Percentiles rank a stretch among this genome's conserved stretches.
Evolutionary conservation across 2,888 invertebrate species (phyloP).

Genomic region (Sycophila texana): DNA sequence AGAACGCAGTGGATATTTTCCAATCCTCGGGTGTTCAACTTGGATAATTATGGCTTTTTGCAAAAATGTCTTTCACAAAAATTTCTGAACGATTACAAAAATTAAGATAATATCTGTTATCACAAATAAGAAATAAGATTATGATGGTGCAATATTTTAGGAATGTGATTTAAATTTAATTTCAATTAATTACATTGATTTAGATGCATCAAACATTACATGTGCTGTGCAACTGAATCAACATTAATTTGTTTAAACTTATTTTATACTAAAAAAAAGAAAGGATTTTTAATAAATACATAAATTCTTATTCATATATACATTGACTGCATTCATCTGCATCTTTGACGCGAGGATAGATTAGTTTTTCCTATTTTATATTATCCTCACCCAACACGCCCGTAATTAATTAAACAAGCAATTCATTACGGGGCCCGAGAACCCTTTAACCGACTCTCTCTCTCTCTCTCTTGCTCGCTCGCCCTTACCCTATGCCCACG

Average conservation of each 20-base stretch:
- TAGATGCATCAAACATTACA: not conserved
- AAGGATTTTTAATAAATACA: not conserved
- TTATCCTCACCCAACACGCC: slow-evolving; percentile 18
- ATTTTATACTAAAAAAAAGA: not conserved
- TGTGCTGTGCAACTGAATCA: not conserved
- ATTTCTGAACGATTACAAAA: not conserved
- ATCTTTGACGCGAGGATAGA: slow-evolving; percentile 65
- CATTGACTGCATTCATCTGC: not conserved
- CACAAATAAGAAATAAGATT: no score
- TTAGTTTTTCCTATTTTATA: slow-evolving; percentile 66
- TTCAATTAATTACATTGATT: no score
- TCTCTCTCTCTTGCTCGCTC: slow-evolving; percentile 46
- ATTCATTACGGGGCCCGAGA: slow-evolving; percentile 80
- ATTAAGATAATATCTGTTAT: no score
- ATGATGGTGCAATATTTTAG: not conserved
- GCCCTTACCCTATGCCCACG: slow-evolving; percentile 56
- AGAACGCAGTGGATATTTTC: slow-evolving; percentile 26
- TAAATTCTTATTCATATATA: not conserved
- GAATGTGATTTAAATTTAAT: not conserved
- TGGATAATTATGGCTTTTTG: not conserved
- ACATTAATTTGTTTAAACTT: not conserved
- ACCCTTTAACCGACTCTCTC: slow-evolving; percentile 60
- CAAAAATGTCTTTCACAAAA: slow-evolving; percentile 1
- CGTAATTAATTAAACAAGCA: slow-evolving; percentile 86
- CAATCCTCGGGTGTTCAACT: not conserved